Evolutionary conservation across 2,888 invertebrate genomes (phyloP).

Genomic region (Yponomeuta plumbellus): DNA sequence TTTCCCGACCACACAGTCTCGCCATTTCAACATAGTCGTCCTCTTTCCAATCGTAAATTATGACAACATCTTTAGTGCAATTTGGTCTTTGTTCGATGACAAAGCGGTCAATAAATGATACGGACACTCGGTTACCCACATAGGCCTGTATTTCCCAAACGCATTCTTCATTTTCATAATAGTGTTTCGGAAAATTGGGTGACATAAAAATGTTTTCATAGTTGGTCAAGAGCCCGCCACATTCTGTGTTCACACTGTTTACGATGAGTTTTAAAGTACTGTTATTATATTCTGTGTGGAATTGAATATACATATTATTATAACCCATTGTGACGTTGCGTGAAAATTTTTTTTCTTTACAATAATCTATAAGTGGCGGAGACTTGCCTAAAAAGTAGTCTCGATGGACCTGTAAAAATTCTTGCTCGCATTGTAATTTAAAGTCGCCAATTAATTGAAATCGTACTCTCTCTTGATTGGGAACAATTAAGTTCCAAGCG

Average conservation of each 20-base stretch:
- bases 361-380: constrained; percentile 77
- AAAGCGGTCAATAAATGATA: constrained; percentile 83
- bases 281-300: constrained; percentile 72
- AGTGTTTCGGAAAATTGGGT: constrained; percentile 79
- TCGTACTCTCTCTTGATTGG: constrained; percentile 49
- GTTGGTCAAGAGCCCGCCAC: constrained; percentile 79
- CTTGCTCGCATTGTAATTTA: constrained; percentile 41
- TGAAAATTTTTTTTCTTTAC: constrained; percentile 57
- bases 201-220: constrained; percentile 62
- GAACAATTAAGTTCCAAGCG: constrained; percentile 79
- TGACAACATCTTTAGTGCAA: constrained; percentile 85
- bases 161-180: constrained; percentile 86
- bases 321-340: constrained; percentile 68
- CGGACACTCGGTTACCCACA: constrained; percentile 80
- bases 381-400: constrained; percentile 75
- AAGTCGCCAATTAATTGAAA: constrained; percentile 50
- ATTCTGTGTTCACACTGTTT: constrained; percentile 70
- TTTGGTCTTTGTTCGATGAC: constrained; percentile 81
- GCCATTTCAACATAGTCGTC: constrained; percentile 72
- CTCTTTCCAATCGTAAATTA: constrained; percentile 77
- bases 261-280: constrained; percentile 42
- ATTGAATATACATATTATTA: constrained; percentile 78
- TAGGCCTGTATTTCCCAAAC: constrained; percentile 83
- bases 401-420: constrained; percentile 72
- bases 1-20: constrained; percentile 81